Evolutionary conservation across 1,140 invertebrate species (phyloP), one percentile per base, ranked within the genome.

Genomic region (Fopius arisanus): DNA sequence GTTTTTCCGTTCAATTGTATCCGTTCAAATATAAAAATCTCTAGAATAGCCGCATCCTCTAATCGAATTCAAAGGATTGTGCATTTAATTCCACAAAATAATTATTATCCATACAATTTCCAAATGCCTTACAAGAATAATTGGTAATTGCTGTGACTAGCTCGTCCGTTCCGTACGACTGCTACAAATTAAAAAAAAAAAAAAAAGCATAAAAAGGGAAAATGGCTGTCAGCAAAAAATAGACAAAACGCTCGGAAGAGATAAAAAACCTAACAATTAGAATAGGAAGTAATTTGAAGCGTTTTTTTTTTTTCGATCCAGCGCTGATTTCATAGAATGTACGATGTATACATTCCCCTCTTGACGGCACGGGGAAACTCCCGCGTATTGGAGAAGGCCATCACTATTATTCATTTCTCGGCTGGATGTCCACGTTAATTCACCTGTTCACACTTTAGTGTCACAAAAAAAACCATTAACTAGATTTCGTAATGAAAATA

Each of bases 351-450:
- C 43, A 16, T 51, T 41, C 16, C 40, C 14, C 28, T 10, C 23
- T 31, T 6, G 12, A 14, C 31, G 31, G 31, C 26, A 19, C n/a
- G 16, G 65, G 65, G 65, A 67, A 67, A 67, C 65, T 67, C 65
- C 62, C 14, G 43, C 14, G 43, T 19, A 19, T 51, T 40, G 9
- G 51, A 71, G 59, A 71, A 71, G 69, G 69, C 19, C 69, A 21
- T 69, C 54, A 28, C 26, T 62, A 78, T 80, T 80, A 75, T 76
- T 76, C 70, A 66, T 72, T 72, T 71, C 77, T 51, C 79, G 66
- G 75, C 67, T 75, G 76, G 67, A 75, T 75, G 69, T 69, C 69
- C 77, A 19, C 78, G 48, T 66, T 79, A 81, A 80, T 81, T 14
- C 23, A 41, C 66, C 72, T n/a, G 19, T 48, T 14, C 70, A 31